Evolutionary conservation across 2,888 invertebrate genomes (phyloP).

Genomic region (Choristoneura rosaceana): DNA sequence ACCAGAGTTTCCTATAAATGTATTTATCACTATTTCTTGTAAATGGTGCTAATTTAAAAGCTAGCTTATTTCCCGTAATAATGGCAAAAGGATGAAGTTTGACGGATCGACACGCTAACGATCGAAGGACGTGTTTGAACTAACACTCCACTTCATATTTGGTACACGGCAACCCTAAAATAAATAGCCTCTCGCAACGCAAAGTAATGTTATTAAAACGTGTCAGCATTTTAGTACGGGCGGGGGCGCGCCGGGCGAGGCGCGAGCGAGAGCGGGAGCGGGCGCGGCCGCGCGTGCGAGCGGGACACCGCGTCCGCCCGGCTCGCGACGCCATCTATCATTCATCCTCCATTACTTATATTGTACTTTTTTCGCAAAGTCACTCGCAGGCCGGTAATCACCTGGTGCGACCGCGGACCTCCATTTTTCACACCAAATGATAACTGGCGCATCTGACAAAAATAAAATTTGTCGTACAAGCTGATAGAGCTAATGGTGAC

Average conservation of each 20-base stretch:
- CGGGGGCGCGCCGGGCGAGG: slow-evolving; percentile 48
- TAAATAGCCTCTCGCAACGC: slow-evolving; percentile 82
- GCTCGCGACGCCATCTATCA: slow-evolving; percentile 80
- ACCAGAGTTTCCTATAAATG: background rate
- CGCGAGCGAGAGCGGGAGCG: slow-evolving; percentile 56
- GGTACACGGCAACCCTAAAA: slow-evolving; percentile 77
- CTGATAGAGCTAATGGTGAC: slow-evolving; percentile 81
- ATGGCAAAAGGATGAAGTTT: slow-evolving; percentile 75
- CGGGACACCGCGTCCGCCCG: slow-evolving; percentile 46
- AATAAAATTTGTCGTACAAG: slow-evolving; percentile 84
- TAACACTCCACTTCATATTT: slow-evolving; percentile 81
- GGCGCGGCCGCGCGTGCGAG: slow-evolving; percentile 59
- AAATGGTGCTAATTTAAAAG: slow-evolving; percentile 28
- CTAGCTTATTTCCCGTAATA: slow-evolving; percentile 51
- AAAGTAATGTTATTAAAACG: slow-evolving; percentile 85
- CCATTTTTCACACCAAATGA: slow-evolving; percentile 85
- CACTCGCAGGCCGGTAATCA: slow-evolving; percentile 85
- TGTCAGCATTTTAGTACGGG: slow-evolving; percentile 81
- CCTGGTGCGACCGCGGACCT: slow-evolving; percentile 81
- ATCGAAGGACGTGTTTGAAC: slow-evolving; percentile 73
- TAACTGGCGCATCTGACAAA: slow-evolving; percentile 83
- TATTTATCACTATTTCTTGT: slow-evolving; percentile 1
- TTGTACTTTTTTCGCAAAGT: slow-evolving; percentile 85
- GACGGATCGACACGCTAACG: slow-evolving; percentile 74
- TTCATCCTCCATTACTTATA: slow-evolving; percentile 86